phyloP scores from a whole-genome alignment of 2,797 vertebrate genomes.

The Lagocephalus sceleratus region DNA sequence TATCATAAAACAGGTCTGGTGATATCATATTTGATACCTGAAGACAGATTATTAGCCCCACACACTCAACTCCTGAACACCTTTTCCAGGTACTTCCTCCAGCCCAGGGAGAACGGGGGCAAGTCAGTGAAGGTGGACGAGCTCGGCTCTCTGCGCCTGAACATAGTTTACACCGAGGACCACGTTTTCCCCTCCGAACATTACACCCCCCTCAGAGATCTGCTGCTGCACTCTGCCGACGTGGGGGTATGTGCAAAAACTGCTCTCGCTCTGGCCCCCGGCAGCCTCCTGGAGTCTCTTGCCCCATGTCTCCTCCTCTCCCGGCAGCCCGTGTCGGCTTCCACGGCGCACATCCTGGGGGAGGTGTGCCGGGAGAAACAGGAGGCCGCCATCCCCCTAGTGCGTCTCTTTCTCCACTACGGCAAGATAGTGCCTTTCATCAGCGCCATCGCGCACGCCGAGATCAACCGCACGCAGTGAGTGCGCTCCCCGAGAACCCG shows the following conservation, averaged over 20 bases:
- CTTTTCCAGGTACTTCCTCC: slow-evolving; percentile 90
- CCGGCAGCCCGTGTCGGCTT: slow-evolving; percentile 90
- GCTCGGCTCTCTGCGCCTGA: slow-evolving; percentile 91
- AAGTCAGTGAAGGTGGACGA: slow-evolving; percentile 93
- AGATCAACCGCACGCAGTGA: slow-evolving; percentile 98
- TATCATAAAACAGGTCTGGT: too few relatives aligned
- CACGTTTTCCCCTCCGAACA: slow-evolving; percentile 94
- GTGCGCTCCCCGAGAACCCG: slow-evolving; percentile 49
- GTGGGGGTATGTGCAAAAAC: slow-evolving; percentile 76
- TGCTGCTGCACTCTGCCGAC: slow-evolving; percentile 88
- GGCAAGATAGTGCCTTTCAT: slow-evolving; percentile 97
- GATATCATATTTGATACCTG: too few relatives aligned
- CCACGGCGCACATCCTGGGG: slow-evolving; percentile 89
- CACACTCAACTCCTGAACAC: too few relatives aligned
- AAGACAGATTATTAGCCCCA: too few relatives aligned
- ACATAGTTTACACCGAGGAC: slow-evolving; percentile 98
- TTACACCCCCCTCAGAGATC: slow-evolving; percentile 89
- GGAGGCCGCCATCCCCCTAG: slow-evolving; percentile 94
- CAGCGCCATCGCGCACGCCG: slow-evolving; percentile 92
- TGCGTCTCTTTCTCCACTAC: slow-evolving; percentile 93
- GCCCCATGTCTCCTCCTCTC: background rate
- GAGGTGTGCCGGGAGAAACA: slow-evolving; percentile 98
- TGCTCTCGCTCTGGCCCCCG: background rate
- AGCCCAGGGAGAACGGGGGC: slow-evolving; percentile 91
- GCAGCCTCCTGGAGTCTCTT: background rate